Conservation (phyloP, 2,888 invertebrate species). For the Podabrus alpinus region DNA sequence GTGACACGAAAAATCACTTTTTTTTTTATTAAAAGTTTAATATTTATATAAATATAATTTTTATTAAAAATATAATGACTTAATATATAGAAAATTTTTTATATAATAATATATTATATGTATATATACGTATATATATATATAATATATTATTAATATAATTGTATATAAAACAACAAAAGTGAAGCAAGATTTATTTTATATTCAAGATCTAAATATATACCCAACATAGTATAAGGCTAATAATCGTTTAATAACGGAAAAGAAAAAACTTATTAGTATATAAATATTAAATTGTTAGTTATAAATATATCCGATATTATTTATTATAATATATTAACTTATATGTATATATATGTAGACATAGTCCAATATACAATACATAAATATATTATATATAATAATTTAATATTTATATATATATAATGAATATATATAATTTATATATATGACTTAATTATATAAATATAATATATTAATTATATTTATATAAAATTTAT, state of each 20-base stretch:
- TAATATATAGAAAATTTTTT: neutral
- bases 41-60: neutral
- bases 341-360: neutral
- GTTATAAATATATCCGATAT: neutral
- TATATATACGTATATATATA: neutral
- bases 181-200: neutral
- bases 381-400: neutral
- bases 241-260: neutral
- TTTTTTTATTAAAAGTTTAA: neutral
- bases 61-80: neutral
- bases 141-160: neutral
- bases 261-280: neutral
- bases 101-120: neutral
- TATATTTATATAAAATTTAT: no score
- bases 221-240: neutral
- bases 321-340: neutral
- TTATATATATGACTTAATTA: neutral
- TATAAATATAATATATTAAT: neutral
- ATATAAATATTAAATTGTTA: neutral
- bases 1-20: neutral
- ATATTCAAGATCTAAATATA: neutral
- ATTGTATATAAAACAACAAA: neutral
- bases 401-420: neutral
- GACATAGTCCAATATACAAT: neutral
- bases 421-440: neutral